Base-by-base conservation (phyloP, 2,113 vertebrate species). In the Apistogramma diplotaenia region DNA sequence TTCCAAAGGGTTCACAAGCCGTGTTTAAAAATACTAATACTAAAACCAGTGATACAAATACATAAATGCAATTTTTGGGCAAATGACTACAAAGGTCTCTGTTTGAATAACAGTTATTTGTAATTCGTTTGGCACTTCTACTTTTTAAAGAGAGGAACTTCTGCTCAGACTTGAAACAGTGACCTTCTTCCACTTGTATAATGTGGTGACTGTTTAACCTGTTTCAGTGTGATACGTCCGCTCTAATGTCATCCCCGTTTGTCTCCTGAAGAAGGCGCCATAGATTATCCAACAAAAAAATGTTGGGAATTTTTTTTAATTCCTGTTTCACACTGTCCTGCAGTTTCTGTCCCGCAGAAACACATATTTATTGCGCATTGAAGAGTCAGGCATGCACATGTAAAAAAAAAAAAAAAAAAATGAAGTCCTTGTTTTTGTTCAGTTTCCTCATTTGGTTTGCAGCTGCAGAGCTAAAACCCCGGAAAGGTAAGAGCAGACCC, bases 191-290 rank as follows among this genome's bases (percentile, higher is more conserved):
- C 70, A 35, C 49, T 46, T 72, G 1, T 40, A 31, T 43, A 25
- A 27, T 61, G 19, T 16, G 6, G 49, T 51, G 16, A 27, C 11
- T 12, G 15, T 40, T 37, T 16, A 2, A 21, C 49, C 27, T 62
- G 43, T 59, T 73, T 79, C 46, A n/a, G 37, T 16, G 13, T 18
- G 29, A 54, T 81, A 19, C 37, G 37, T 25, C 53, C 35, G 15
- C 56, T 51, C 9, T 19, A 0, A 61, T 76, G 77, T 21, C 74
- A 56, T 83, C 78, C 29, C 46, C n/a, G 7, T 51, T 6, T 57
- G 12, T 85, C 21, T 86, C 93, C 94, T 89, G 83, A 85, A 85
- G 93, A 92, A 27, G 94, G 94, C 94, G 94, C 92, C 85, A 90
- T n/a, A 73, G 84, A 76, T 89, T 59, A 89, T 84, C 58, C 8